Conservation (phyloP, 2,797 vertebrate species). For the Morus bassanus region DNA sequence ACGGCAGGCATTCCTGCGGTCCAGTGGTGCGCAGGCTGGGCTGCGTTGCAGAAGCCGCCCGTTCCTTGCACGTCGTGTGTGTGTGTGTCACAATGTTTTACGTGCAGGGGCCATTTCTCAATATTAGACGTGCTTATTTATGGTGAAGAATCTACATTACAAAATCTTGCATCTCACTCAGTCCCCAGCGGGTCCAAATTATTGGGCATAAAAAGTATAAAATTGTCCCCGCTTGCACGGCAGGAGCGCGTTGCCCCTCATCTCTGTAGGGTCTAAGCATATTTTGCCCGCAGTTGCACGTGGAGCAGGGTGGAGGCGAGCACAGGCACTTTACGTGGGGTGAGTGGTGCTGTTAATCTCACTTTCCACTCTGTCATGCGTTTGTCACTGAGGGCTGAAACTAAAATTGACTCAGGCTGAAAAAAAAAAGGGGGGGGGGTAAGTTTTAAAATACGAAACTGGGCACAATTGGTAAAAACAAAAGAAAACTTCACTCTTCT, state of each 20-base stretch:
- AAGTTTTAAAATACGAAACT: not conserved
- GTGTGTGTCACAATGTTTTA: not conserved
- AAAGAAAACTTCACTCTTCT: not conserved
- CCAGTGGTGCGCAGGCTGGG: fast-evolving
- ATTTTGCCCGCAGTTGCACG: no score
- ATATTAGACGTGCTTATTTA: not conserved
- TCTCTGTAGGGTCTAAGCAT: no score
- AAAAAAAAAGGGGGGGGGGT: not conserved
- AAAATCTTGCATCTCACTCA: no score
- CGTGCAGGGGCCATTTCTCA: not conserved
- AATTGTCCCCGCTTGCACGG: not conserved
- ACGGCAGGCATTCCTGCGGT: not conserved
- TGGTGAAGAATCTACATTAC: fast-evolving
- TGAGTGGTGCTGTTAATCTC: fast-evolving
- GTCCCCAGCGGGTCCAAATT: not conserved
- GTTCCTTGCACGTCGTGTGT: fast-evolving
- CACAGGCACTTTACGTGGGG: fast-evolving
- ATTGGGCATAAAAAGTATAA: not conserved
- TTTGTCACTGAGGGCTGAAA: not conserved
- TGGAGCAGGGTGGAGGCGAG: not conserved
- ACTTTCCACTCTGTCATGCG: not conserved
- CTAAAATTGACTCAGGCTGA: not conserved
- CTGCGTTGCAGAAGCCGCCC: not conserved
- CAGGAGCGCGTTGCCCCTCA: no score
- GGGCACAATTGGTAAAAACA: not conserved